phyloP scores from a whole-genome alignment of 2,797 vertebrate species.

The Phrynocephalus guinanensis region DNA sequence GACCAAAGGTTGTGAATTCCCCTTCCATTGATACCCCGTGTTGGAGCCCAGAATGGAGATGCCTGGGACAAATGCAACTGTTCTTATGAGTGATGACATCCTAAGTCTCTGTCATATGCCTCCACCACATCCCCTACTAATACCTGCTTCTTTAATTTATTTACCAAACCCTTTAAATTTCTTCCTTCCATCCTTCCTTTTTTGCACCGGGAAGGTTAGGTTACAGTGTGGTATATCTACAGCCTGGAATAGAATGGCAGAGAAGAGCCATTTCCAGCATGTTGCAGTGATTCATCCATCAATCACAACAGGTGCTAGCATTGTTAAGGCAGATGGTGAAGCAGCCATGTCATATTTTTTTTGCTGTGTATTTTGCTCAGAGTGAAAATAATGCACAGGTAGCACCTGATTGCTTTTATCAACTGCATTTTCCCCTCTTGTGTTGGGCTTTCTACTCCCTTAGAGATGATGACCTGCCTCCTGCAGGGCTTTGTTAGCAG shows the following conservation, averaged over 20 bases:
- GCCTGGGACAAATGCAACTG: not conserved
- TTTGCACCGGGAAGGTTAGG: constrained; percentile 17
- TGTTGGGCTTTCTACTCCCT: constrained; percentile 7
- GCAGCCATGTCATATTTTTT: not conserved
- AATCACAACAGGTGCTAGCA: constrained; percentile 14
- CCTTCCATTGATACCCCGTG: too few relatives aligned
- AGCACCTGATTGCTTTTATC: constrained; percentile 16
- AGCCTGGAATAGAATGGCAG: constrained; percentile 27
- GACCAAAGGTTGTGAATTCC: too few relatives aligned
- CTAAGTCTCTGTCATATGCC: not conserved
- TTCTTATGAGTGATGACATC: not conserved
- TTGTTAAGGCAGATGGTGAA: constrained; percentile 42
- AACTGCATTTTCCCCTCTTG: not conserved
- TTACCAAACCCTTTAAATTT: not conserved
- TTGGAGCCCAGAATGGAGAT: not conserved
- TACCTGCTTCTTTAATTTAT: not conserved
- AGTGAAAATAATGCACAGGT: constrained; percentile 20
- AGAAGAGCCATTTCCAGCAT: not conserved
- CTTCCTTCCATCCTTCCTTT: constrained; percentile 16
- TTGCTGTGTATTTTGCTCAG: constrained; percentile 29
- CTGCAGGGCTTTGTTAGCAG: not conserved
- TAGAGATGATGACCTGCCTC: constrained; percentile 17
- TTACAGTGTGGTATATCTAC: not conserved
- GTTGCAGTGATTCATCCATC: constrained; percentile 29
- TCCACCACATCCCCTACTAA: too few relatives aligned